Conservation (phyloP, 1,140 invertebrate species). For the Brachionus calyciflorus region DNA sequence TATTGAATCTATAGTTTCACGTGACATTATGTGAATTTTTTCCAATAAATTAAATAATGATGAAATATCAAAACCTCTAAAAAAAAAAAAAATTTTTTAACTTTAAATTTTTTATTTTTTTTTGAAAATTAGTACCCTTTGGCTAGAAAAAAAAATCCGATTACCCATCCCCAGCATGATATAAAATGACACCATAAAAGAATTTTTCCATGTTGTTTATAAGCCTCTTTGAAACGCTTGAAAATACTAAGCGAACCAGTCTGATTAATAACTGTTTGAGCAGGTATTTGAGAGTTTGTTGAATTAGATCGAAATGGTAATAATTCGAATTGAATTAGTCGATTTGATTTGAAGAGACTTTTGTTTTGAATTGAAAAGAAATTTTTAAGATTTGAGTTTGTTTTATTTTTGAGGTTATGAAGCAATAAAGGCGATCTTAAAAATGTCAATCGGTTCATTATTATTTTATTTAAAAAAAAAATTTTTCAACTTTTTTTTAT, state of each 20-base stretch:
- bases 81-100: neutral
- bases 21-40: conserved; percentile 25
- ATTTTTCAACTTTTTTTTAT: too few species aligned
- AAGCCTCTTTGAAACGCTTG: conserved; percentile 45
- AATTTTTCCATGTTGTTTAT: conserved; percentile 45
- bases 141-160: conserved; percentile 31
- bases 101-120: neutral
- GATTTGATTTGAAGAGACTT: too few species aligned
- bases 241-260: conserved; percentile 19
- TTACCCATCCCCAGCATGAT: conserved; percentile 23
- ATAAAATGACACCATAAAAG: conserved; percentile 18
- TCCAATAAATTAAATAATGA: conserved; percentile 8
- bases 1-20: conserved; percentile 6
- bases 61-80: conserved; percentile 30
- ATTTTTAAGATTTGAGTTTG: too few species aligned
- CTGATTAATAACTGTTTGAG: neutral
- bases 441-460: too few species aligned
- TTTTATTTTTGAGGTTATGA: too few species aligned
- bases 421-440: too few species aligned
- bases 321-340: too few species aligned
- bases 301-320: too few species aligned
- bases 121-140: neutral
- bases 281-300: too few species aligned
- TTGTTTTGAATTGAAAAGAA: too few species aligned
- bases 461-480: too few species aligned